phyloP scores from a whole-genome alignment of 2,113 vertebrate species.

The Pyrgilauda ruficollis region DNA sequence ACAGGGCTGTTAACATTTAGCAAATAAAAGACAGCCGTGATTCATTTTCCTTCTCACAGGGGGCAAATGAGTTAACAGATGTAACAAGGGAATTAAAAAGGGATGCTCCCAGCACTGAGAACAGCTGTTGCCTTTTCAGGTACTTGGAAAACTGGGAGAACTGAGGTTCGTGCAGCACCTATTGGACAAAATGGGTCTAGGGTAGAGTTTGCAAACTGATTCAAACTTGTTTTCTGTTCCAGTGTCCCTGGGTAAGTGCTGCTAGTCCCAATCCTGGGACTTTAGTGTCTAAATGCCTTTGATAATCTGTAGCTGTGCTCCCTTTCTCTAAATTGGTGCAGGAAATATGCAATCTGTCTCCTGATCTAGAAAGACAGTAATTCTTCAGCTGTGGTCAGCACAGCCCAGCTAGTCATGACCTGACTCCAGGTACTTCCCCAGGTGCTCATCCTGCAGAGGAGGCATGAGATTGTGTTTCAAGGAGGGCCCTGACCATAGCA shows the following conservation, averaged over 20 bases:
- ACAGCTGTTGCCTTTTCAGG: conserved; percentile 39
- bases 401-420: neutral
- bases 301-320: neutral
- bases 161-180: neutral
- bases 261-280: neutral
- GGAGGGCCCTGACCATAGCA: neutral
- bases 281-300: neutral
- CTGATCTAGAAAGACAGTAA: neutral
- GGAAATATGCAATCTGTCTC: neutral
- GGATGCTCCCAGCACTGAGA: conserved; percentile 28
- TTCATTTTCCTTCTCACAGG: conserved; percentile 63
- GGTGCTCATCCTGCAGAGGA: neutral
- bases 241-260: neutral
- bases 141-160: neutral
- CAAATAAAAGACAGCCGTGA: conserved; percentile 57
- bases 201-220: neutral
- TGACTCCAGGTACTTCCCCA: conserved; percentile 49
- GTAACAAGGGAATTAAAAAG: conserved; percentile 54
- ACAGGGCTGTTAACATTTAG: conserved; percentile 50
- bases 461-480: neutral
- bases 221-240: neutral
- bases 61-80: conserved; percentile 64
- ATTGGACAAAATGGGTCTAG: neutral
- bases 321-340: neutral
- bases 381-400: neutral